phyloP scores from a whole-genome alignment of 2,113 vertebrate genomes.

The Nycticryphes semicollaris region DNA sequence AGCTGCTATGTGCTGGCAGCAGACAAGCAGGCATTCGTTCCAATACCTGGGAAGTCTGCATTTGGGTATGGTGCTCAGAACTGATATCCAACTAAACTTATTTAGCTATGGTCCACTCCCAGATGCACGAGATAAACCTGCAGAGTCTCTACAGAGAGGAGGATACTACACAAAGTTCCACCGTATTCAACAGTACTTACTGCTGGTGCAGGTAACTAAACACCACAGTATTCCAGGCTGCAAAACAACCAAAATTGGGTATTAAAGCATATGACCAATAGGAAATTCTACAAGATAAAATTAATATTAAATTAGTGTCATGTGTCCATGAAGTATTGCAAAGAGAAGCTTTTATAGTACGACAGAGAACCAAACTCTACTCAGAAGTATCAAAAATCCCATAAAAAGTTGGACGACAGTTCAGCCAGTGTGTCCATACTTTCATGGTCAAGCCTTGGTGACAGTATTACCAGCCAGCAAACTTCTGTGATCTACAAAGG shows the following conservation, averaged over 20 bases:
- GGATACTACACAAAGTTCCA: background rate
- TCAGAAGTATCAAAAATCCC: background rate
- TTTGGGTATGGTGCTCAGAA: background rate
- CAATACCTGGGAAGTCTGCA: background rate
- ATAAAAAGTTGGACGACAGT: background rate
- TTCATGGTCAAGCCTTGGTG: background rate
- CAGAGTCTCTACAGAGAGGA: background rate
- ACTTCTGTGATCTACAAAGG: background rate
- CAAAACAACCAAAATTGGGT: background rate
- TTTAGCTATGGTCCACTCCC: background rate
- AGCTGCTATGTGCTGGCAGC: background rate
- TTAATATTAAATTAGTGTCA: background rate
- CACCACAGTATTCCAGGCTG: background rate
- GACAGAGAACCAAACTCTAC: background rate
- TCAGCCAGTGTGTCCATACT: background rate
- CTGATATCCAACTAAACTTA: background rate
- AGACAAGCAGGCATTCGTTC: background rate
- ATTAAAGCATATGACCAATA: background rate
- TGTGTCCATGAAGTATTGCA: background rate
- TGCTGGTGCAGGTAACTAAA: background rate
- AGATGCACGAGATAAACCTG: background rate
- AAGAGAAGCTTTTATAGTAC: background rate
- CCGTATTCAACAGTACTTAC: background rate
- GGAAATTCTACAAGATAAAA: background rate
- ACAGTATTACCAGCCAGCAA: background rate